Evolutionary conservation across 2,797 vertebrate genomes (phyloP).

Genomic region (Erethizon dorsatum): DNA sequence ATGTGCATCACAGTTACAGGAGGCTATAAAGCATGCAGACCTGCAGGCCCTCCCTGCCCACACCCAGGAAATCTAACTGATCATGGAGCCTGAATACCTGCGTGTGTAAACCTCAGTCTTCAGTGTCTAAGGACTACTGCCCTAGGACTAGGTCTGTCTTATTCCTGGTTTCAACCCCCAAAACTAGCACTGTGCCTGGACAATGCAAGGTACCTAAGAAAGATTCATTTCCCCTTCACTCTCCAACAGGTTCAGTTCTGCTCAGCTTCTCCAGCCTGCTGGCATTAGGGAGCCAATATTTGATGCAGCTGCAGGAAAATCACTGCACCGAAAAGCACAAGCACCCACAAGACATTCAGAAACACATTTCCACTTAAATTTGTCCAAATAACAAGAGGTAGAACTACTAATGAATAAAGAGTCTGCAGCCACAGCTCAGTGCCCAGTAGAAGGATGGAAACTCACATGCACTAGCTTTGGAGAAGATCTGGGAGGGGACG

Average conservation of each 20-base stretch:
- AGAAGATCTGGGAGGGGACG: not conserved
- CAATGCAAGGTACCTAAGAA: not conserved
- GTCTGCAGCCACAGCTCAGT: not conserved
- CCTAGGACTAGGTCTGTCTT: not conserved
- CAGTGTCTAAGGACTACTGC: not conserved
- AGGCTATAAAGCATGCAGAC: not conserved
- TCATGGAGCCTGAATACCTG: not conserved
- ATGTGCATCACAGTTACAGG: not conserved
- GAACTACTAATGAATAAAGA: not conserved
- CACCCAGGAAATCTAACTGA: not conserved
- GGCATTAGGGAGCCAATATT: not conserved
- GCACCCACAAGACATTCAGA: not conserved
- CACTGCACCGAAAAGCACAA: not conserved
- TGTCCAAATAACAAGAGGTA: not conserved
- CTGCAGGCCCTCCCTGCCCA: not conserved
- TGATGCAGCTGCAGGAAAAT: not conserved
- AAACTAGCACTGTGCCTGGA: not conserved
- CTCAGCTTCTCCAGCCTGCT: not conserved
- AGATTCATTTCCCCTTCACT: not conserved
- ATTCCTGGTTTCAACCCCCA: not conserved
- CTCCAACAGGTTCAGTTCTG: not conserved
- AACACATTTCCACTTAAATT: not conserved
- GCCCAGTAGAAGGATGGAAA: not conserved
- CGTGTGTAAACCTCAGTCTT: not conserved
- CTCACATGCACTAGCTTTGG: accelerated